phyloP scores from a whole-genome alignment of 2,888 invertebrate genomes.

The Agrochola lychnidis region DNA sequence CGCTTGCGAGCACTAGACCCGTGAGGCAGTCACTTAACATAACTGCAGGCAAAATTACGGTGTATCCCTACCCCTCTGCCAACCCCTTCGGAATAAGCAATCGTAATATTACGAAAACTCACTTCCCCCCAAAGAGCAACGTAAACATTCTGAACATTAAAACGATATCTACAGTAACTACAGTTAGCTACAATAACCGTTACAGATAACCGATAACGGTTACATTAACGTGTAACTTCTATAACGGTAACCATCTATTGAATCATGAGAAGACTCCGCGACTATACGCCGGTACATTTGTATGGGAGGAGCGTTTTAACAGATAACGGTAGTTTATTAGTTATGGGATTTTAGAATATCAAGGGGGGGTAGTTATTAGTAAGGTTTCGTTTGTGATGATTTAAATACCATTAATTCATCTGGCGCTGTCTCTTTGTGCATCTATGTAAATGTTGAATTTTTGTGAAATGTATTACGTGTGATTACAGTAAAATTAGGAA shows the following conservation, averaged over 20 bases:
- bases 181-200: slow-evolving; percentile 58
- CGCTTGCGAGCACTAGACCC: no score
- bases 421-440: background rate
- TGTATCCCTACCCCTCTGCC: background rate
- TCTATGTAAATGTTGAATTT: background rate
- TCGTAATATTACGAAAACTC: slow-evolving; percentile 19
- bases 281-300: slow-evolving; percentile 33
- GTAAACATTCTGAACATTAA: slow-evolving; percentile 49
- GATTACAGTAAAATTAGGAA: no score
- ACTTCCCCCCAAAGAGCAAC: slow-evolving; percentile 21
- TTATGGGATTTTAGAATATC: slow-evolving; percentile 5
- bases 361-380: background rate
- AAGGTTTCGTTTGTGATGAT: slow-evolving; percentile 5
- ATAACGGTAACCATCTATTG: slow-evolving; percentile 35
- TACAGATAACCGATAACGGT: slow-evolving; percentile 49
- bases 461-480: background rate
- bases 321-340: slow-evolving; percentile 43
- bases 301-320: slow-evolving; percentile 27
- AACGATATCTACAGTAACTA: slow-evolving; percentile 52
- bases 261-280: slow-evolving; percentile 43
- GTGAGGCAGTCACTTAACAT: no score
- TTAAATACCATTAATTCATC: background rate
- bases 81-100: background rate
- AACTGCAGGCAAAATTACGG: no score
- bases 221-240: slow-evolving; percentile 50